These are phyloP conservation scores for Brienomyrus brachyistius DNA, from an alignment of 2,113 vertebrate genomes.

Conservation along the genomic window DNA sequence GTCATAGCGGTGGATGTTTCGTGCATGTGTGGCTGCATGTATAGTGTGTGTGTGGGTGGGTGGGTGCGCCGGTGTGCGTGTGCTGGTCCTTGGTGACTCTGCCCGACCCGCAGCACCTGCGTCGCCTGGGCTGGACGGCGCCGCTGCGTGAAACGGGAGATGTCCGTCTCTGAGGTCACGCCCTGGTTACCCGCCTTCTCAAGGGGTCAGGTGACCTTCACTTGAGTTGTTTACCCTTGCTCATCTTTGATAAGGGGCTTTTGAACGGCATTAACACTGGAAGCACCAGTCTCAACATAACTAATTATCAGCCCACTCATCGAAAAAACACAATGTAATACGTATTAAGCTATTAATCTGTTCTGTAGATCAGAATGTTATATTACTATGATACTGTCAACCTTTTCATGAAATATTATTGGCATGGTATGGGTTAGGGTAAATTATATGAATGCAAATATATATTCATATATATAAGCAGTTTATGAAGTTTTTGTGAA, in stretches of 20 bases:
- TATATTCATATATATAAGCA: background rate
- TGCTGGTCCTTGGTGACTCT: background rate
- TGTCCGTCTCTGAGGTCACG: constrained; percentile 56
- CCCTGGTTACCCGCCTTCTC: constrained; percentile 56
- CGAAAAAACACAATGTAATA: background rate
- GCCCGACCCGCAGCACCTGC: background rate
- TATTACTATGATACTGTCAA: background rate
- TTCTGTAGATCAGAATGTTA: background rate
- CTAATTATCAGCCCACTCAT: background rate
- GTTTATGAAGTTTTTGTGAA: background rate
- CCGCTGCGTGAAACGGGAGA: constrained; percentile 45
- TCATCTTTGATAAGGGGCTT: constrained; percentile 29
- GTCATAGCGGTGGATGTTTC: constrained; percentile 18
- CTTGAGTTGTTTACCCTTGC: constrained; percentile 64
- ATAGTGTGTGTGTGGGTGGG: background rate
- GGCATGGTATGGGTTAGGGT: background rate
- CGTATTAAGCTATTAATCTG: background rate
- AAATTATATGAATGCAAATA: background rate
- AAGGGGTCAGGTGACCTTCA: constrained; percentile 54
- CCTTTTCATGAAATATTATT: background rate
- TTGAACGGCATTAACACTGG: background rate
- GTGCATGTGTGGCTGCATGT: background rate
- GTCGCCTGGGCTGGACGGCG: background rate
- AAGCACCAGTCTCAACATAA: background rate
- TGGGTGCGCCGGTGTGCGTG: background rate